These are phyloP conservation scores for Tychaedon coryphoeus DNA, from an alignment of 2,113 vertebrate genomes.

Conservation along the genomic window DNA sequence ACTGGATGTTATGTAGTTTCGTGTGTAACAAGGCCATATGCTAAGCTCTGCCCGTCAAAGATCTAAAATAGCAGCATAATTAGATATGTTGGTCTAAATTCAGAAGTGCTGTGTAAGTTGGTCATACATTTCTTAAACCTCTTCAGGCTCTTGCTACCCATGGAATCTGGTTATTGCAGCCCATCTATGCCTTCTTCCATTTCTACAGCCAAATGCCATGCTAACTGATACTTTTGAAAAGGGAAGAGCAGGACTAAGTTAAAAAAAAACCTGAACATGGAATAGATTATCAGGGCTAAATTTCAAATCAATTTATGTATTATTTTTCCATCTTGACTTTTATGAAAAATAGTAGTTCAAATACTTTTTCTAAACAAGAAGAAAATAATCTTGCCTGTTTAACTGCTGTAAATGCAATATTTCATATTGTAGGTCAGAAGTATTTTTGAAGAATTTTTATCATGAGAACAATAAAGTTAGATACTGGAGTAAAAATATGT, in stretches of 20 bases:
- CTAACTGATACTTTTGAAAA: not conserved
- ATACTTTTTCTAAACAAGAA: not conserved
- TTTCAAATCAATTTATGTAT: not conserved
- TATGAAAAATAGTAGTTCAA: not conserved
- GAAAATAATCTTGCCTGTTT: not conserved
- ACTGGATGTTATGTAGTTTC: accelerated
- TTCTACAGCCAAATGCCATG: not conserved
- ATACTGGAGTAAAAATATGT: not conserved
- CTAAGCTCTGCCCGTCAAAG: not conserved
- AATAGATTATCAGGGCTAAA: not conserved
- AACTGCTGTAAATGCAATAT: not conserved
- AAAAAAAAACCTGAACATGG: not conserved
- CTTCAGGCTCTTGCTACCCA: not conserved
- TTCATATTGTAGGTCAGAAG: not conserved
- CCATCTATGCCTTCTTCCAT: not conserved
- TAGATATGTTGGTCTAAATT: conserved; percentile 30
- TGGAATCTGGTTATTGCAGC: not conserved
- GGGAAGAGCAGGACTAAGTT: not conserved
- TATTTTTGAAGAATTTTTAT: not conserved
- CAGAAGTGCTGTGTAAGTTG: conserved; percentile 21
- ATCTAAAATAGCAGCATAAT: not conserved
- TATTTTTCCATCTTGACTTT: not conserved
- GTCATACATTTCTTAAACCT: not conserved
- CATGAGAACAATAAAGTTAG: not conserved
- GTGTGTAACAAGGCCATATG: not conserved